Base-by-base conservation (phyloP, 1,140 invertebrate genomes). In the Papilio xuthus region DNA sequence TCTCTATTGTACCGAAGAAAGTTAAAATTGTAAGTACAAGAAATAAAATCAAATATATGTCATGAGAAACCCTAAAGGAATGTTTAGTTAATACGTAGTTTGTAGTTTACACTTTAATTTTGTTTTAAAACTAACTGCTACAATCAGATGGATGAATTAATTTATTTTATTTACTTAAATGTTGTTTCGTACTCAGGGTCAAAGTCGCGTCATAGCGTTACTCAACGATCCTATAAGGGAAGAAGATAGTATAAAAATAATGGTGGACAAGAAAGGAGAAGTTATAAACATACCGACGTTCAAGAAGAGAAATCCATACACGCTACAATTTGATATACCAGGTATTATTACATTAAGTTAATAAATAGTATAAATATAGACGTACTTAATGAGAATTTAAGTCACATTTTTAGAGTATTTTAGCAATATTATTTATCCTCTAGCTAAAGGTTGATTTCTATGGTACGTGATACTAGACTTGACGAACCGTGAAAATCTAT, bases 291-390 rank as follows among this genome's bases (percentile, higher is more conserved):
- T 97, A 79, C 95, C 94, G 44, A 95, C 95, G 69, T 95, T 97
- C 72, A 97, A 97, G 84, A 95, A 95, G 82, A 95, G 97, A 82
- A 97, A 98, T 90, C 97, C 97, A 0, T 97, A 97, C 83, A 97
- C 97, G 0, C 90, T 97, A 41, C 97, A 97, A 85, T 97, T 97
- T 85, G 95, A 96, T 76, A 96, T 97, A 86, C 97, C 96, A 85
- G 94, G 95, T 95, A 92, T 88, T 78, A 72, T 28, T 63, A 69
- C 23, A 71, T 75, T 69, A 73, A 63, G 63, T 76, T 4, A 47
- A 18, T 47, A 47, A 47, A 47, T 18, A 47, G 2, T 3, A 4
- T 12, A 47, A 47, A 47, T 47, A 37, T 7, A 47, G 15, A 47
- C 4, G 18, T 6, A 15, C 15, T 18, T 47, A 47, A 47, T 18